Conservation (phyloP, 2,888 invertebrate genomes). For the Oxystoma pomonae region DNA sequence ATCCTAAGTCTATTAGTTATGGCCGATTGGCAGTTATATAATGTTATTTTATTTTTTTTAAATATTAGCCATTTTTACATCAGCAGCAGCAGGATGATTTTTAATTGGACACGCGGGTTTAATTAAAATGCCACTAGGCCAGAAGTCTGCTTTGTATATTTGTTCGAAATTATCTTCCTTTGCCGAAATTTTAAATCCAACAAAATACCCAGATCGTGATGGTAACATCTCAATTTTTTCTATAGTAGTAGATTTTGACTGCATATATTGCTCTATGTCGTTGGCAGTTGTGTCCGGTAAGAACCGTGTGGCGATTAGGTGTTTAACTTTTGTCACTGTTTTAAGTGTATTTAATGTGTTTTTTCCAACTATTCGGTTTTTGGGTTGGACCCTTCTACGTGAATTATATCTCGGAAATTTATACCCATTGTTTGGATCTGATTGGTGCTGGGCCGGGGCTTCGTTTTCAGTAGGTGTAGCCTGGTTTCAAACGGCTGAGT, state of each 20-base stretch:
- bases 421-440: not conserved
- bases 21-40: not conserved
- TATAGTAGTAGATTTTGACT: not conserved
- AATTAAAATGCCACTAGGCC: not conserved
- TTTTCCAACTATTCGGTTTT: not conserved
- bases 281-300: not conserved
- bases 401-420: not conserved
- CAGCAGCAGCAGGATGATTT: too few relatives aligned
- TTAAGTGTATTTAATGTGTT: not conserved
- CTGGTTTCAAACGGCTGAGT: not conserved
- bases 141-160: not conserved
- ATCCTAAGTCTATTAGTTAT: not conserved
- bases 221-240: not conserved
- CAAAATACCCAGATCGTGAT: not conserved
- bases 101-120: not conserved
- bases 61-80: too few relatives aligned
- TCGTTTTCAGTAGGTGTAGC: not conserved
- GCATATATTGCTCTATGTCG: not conserved
- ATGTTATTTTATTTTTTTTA: not conserved
- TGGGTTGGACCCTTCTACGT: not conserved
- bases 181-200: not conserved
- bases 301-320: not conserved
- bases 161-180: not conserved
- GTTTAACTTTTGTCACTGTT: not conserved
- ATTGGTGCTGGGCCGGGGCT: not conserved